Base-by-base conservation (phyloP, 2,797 vertebrate species). In the Nannoperca australis region DNA sequence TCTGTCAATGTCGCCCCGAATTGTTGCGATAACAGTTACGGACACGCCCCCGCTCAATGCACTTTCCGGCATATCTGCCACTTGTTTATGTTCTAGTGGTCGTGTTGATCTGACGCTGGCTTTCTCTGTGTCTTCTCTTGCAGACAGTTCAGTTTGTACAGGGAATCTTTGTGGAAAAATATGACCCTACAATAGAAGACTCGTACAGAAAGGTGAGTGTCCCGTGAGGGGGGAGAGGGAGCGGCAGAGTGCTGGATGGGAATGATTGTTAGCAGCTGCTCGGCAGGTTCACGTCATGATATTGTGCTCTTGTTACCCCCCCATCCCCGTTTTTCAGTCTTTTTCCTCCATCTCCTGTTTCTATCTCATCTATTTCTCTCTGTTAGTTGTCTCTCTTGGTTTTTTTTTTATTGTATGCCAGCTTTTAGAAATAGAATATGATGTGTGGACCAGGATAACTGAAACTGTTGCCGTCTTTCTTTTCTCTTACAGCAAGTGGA, bases 111-210 rank as follows among this genome's bases (percentile, higher is more conserved):
- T 92, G 64, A 91, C 40, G 15, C 58, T 40, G 10, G 58, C 30
- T 72, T 22, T 22, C 42, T 81, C 40, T 89, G 30, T 89, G 13
- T 83, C 63, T 77, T 91, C 51, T 93, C 63, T 96, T 87, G 14
- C 90, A 93, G 92, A 93, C 92, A 81, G 98, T 99, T 93, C 98
- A 99, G 91, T 99, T 99, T 95, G 98, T 99, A 93, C 98, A 99
- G 96, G 98, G 98, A 95, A 99, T 99, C 95, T 99, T 99, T 95
- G 98, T 99, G 95, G 98, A 99, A 96, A 99, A 99, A 94, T 99
- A 99, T 91, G 98, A 99, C 93, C 98, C 98, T 80, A 99, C 98
- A 94, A 99, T 99, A 97, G 98, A 99, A 96, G 98, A 99, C 93
- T 99, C 98, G 42, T 99, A 99, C 93, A 98, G 98, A 96, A 99